Conservation (phyloP, 1,140 invertebrate species). For the Drosophila littoralis region DNA sequence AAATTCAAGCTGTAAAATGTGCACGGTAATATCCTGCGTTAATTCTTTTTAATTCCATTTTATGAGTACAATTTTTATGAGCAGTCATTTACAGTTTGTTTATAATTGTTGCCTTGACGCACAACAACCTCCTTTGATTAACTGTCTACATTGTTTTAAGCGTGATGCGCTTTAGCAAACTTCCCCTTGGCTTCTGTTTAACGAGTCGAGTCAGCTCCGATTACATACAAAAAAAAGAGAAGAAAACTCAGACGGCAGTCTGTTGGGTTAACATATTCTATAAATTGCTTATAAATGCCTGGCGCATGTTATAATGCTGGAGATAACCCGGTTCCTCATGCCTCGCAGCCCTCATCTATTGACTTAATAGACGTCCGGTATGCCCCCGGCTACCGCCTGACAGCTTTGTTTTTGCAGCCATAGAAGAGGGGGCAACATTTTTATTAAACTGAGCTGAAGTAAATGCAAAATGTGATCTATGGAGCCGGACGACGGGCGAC, state of each 20-base stretch:
- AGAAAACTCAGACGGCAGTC: conserved; percentile 2
- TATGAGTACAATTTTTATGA: neutral
- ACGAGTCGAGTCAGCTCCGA: conserved; percentile 42
- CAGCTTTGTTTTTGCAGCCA: conserved; percentile 6
- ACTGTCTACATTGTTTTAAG: conserved; percentile 12
- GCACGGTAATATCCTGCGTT: too few species aligned
- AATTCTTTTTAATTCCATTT: too few species aligned
- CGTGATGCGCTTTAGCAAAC: conserved; percentile 5
- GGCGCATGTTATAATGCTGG: conserved; percentile 16
- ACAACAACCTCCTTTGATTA: conserved; percentile 1
- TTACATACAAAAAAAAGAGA: conserved; percentile 20
- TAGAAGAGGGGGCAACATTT: conserved; percentile 4
- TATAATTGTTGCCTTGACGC: neutral
- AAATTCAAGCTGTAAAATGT: too few species aligned
- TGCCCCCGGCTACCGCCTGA: neutral
- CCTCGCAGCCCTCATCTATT: conserved; percentile 11
- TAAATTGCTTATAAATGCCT: conserved; percentile 50
- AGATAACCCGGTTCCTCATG: neutral
- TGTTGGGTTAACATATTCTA: conserved; percentile 45
- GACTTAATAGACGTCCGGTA: conserved; percentile 27
- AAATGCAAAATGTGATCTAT: conserved; percentile 19
- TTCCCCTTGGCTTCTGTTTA: conserved; percentile 20
- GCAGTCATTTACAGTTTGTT: neutral
- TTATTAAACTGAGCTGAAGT: conserved; percentile 14
- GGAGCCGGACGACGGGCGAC: neutral